Evolutionary conservation across 2,888 invertebrate genomes (phyloP), one percentile per base, ranked within the genome.

Genomic region (Chouioia cunea): DNA sequence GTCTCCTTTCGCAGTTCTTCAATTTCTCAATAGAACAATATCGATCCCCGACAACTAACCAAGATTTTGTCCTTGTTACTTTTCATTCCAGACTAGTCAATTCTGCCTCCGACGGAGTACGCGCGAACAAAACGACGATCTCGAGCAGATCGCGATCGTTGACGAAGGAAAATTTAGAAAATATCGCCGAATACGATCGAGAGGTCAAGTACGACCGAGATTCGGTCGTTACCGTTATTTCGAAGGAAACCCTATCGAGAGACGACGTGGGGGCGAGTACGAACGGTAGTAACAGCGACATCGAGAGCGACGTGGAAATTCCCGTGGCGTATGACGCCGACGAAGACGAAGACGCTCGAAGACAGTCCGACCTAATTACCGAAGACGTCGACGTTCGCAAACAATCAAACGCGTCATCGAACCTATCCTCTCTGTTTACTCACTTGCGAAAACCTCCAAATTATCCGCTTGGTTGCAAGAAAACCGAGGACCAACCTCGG

Each of bases 301-400:
- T 56, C 18, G 70, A 73, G 12, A 73, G 70, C 43, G 70, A 73
- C 12, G 54, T 73, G 3, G 70, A 73, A 57, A 47, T 73, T 48
- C 64, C 70, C 0, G 46, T 73, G 16, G 64, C 23, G 12, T 67
- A 59, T 16, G 48, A 60, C 12, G 20, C 22, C 15, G 73, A 71
- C 4, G 65, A 73, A 52, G 73, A 73, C 20, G 56, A 68, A 15
- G 58, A 64, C 54, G 20, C 16, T 16, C 3, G 10, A n/a, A 65
- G 69, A 43, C 60, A 53, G 18, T 62, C 63, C 12, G 69, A 73
- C 23, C 46, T 73, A 10, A 16, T 27, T 43, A 57, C 56, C 10
- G 46, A 67, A 16, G 64, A 64, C 10, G 27, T 47, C 14, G 60
- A 71, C 36, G 10, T 71, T 12, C 23, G 22, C 20, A 59, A 54